Evolutionary conservation across 92 coral and sea anemone genomes (phyloP), one percentile per base, ranked within the genome.

Genomic region (Zoanthus sociatus): DNA sequence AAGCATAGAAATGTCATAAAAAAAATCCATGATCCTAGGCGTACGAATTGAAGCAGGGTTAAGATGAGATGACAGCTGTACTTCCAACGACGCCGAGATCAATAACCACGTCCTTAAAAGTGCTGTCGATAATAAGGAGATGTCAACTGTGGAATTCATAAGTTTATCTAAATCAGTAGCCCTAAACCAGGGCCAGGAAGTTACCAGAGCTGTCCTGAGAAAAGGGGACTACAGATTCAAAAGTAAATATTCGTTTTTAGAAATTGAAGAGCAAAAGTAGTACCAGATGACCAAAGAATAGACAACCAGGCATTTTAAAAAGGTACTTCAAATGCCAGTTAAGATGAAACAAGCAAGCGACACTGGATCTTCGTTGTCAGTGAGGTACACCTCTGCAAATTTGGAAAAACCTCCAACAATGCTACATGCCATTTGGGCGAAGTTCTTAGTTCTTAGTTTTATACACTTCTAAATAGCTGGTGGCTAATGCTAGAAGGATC

Each of bases 1-100:
- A 3, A 1, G 13, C 58, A 53, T 53, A 14, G 58, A 53, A 9
- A 53, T 53, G 58, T 53, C 58, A 68, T 56, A 26, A 42, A 71
- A 86, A 78, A 77, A 86, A 45, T 90, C 89, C 9, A 90, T 90
- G 89, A 79, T 90, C 30, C 82, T 90, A 9, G 89, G 89, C 2
- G 92, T 79, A 81, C 70, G 89, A 70, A 47, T 67, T 37, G 72
- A 67, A 15, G 87, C 86, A 15, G 87, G 89, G 46, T 32, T 89
- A 71, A 71, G 42, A 33, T 48, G n/a, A 33, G 87, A 79, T 18
- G 94, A 86, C 60, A 89, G 82, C 78, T 72, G 89, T 53, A 86
- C 94, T 10, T 78, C 90, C 32, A 92, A 92, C 75, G 92, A 83
- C 70, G 91, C 92, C 3, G 94, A 90, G 75, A 90, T 89, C 64